Conservation (phyloP, 2,888 invertebrate genomes). For the Microctonus brassicae region DNA sequence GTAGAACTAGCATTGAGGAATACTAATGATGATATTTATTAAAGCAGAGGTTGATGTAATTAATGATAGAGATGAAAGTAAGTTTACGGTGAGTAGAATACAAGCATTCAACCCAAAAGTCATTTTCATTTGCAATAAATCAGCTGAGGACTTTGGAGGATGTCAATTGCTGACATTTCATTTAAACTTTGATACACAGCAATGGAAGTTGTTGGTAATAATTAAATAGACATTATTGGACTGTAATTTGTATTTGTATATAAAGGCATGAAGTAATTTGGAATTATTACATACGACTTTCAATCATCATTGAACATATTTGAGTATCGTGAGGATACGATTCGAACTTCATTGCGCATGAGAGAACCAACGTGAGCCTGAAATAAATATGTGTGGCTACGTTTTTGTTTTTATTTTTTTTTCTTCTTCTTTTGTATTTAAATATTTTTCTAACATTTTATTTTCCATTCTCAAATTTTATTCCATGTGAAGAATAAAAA, state of each 20-base stretch:
- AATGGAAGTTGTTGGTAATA: background rate
- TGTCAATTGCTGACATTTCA: background rate
- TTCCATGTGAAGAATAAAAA: background rate
- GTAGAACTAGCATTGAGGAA: conserved; percentile 10
- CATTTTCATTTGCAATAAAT: background rate
- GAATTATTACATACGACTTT: conserved; percentile 82
- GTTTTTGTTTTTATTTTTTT: background rate
- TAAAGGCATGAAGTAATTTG: background rate
- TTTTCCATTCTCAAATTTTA: no score
- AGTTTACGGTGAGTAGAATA: no score
- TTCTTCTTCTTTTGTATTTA: no score
- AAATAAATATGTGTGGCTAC: conserved; percentile 43
- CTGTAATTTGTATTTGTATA: background rate
- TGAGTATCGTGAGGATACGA: conserved; percentile 95
- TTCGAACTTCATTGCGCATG: conserved; percentile 95
- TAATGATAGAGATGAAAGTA: conserved; percentile 14
- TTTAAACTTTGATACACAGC: background rate
- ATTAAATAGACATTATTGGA: background rate
- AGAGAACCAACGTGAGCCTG: conserved; percentile 89
- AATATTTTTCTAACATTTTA: no score
- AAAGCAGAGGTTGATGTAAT: conserved; percentile 24
- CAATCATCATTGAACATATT: conserved; percentile 94
- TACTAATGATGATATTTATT: conserved; percentile 21
- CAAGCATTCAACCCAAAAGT: background rate
- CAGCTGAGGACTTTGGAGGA: background rate